Evolutionary conservation across 2,888 invertebrate species (phyloP).

Genomic region (Drosophila yooni): DNA sequence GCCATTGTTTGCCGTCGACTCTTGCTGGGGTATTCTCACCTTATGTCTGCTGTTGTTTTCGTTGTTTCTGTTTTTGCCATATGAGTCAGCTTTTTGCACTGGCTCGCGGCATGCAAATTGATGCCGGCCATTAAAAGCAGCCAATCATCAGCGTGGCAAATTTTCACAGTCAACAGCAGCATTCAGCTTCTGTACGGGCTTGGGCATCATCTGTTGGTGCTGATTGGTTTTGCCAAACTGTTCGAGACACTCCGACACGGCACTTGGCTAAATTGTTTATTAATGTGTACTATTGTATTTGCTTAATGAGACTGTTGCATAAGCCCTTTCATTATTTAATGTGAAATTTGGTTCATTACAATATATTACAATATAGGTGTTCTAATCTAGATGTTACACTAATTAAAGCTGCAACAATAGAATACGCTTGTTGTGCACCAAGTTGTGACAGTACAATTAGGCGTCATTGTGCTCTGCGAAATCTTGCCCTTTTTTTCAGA

Average conservation of each 20-base stretch:
- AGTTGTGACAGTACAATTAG: background rate
- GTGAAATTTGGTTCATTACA: background rate
- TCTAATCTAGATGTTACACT: background rate
- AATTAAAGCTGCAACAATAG: background rate
- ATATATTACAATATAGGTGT: background rate
- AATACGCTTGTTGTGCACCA: background rate
- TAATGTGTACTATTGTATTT: background rate
- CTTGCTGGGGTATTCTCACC: slow-evolving; percentile 5
- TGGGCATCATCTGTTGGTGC: background rate
- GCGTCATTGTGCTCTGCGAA: background rate
- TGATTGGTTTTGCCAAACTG: slow-evolving; percentile 16
- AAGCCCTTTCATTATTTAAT: background rate
- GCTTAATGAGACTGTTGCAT: background rate
- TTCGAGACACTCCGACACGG: slow-evolving; percentile 4
- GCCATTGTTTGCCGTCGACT: slow-evolving; percentile 25
- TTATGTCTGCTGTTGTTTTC: slow-evolving; percentile 5
- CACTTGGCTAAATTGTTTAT: background rate
- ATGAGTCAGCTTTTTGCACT: slow-evolving; percentile 49
- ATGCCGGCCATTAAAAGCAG: slow-evolving; percentile 35
- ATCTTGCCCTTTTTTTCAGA: background rate
- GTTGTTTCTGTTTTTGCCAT: background rate
- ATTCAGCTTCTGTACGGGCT: slow-evolving; percentile 6
- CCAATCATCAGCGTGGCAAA: slow-evolving; percentile 41
- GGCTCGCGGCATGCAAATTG: slow-evolving; percentile 14
- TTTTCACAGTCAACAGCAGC: slow-evolving; percentile 23